Base-by-base conservation (phyloP, 2,888 invertebrate species). In the Zhengitettix transpicula region DNA sequence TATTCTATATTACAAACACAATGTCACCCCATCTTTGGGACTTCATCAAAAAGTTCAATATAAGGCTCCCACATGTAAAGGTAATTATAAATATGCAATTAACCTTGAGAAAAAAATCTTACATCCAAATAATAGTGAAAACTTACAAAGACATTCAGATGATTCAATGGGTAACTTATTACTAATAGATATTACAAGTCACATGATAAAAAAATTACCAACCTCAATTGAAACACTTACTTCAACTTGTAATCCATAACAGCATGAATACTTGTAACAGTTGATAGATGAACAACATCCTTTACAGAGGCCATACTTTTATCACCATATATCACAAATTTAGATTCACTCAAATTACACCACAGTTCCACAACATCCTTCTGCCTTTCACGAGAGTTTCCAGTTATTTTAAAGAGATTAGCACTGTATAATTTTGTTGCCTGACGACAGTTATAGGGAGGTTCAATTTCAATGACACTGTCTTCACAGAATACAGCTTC, bases 351-450 rank as follows among this genome's bases (percentile, higher is more conserved):
- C 40, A 90, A 71, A 52, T 85, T 79, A 68, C 85, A 86, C 73
- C 83, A 84, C 52, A 86, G 77, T n/a, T 79, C 79, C 63, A 85
- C 84, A 68, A 86, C 81, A 69, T 89, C 88, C 64, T 87, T 87
- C 58, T 88, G 81, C 60, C 71, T 71, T 47, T 73, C 73, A n/a
- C 71, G 71, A 1, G 71, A 47, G 28, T 28, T 71, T 2, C 69
- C 70, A 15, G 70, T 65, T 52, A 69, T 68, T 67, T 79, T 77
- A 61, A 80, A 81, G 62, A 86, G 70, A 66, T 78, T 75, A 0
- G 85, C 85, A 66, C 79, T 78, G 65, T 80, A 54, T 1, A 47
- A 47, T 47, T n/a, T 47, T 12, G 47, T 14, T n/a, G n/a, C 47
- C 12, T n/a, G 12, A 14, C 14, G 47, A 47, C n/a, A 14, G 8